Conservation (phyloP, 2,888 invertebrate genomes). For the Oxycera nigricornis region DNA sequence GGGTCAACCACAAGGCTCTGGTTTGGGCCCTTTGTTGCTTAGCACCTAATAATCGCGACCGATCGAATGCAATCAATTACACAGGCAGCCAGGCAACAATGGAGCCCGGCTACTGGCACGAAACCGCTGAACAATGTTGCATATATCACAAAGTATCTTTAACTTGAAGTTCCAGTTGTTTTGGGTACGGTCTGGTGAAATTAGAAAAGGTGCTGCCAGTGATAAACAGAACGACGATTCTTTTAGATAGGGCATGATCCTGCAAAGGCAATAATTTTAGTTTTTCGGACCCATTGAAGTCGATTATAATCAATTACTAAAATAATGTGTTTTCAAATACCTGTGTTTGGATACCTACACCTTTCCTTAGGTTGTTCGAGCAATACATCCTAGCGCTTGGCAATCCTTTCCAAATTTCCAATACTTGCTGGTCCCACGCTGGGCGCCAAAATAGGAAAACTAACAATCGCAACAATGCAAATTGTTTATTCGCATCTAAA, state of each 20-base stretch:
- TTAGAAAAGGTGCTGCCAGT: no score
- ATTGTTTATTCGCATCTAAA: constrained; percentile 7
- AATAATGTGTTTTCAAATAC: no score
- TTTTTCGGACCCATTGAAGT: no score
- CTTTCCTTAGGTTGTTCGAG: no score
- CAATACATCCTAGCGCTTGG: no score
- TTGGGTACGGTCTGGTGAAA: no score
- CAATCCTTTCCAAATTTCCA: background rate
- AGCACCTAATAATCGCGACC: constrained; percentile 27
- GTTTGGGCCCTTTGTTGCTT: background rate
- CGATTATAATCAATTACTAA: no score
- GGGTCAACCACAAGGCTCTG: background rate
- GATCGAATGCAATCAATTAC: constrained; percentile 32
- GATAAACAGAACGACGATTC: no score
- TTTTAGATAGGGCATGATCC: no score
- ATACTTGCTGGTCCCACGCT: background rate
- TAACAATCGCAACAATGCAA: constrained; percentile 18
- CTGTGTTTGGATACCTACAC: no score
- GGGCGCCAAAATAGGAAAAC: background rate
- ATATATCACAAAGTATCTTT: background rate
- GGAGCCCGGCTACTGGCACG: constrained; percentile 5
- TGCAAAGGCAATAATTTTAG: no score
- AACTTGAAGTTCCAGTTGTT: background rate
- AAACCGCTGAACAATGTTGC: background rate
- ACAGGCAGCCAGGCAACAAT: constrained; percentile 13